Evolutionary conservation across 2,888 invertebrate genomes (phyloP), one percentile per base, ranked within the genome.

Genomic region (Palloptera scutellata): DNA sequence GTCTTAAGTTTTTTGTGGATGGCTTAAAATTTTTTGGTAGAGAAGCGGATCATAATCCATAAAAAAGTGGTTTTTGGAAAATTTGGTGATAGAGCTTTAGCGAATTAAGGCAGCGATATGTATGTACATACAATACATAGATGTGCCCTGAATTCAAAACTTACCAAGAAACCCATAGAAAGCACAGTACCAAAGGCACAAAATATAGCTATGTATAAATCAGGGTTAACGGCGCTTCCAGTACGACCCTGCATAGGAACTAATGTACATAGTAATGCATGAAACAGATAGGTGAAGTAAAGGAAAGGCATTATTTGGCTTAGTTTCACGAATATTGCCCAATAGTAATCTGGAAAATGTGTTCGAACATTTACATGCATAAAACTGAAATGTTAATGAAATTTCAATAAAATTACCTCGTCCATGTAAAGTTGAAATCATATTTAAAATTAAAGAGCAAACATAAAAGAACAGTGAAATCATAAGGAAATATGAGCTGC

Each of bases 211-310:
- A 90, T 83, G 10, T 88, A 73, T 1, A 89, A 71, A 76, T 91
- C 90, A 0, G 90, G 88, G 76, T 87, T 86, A 1, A 81, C 70
- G 4, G 78, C 76, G 6, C 85, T 80, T 1, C 89, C 89, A 64
- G 84, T 81, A 6, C 89, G 82, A 0, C 88, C 90, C 85, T 88
- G 86, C 73, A 90, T 87, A 1, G 91, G 90, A 45, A 89, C 86
- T 68, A 90, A 87, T 57, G 87, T 84, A 20, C 81, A 81, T 12
- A 87, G 81, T 19, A 87, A 81, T 20, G 83, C 84, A 69, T 86
- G 80, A 58, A 86, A 81, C n/a, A 87, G 75, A 73, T 88, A 89
- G 9, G 86, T 75, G 5, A 84, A 79, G 63, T 87, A 82, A 1
- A 86, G 70, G 63, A 85, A 81, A 1, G 88, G 87, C 55, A 87